Base-by-base conservation (phyloP, 2,113 vertebrate species). In the Myocastor coypus region DNA sequence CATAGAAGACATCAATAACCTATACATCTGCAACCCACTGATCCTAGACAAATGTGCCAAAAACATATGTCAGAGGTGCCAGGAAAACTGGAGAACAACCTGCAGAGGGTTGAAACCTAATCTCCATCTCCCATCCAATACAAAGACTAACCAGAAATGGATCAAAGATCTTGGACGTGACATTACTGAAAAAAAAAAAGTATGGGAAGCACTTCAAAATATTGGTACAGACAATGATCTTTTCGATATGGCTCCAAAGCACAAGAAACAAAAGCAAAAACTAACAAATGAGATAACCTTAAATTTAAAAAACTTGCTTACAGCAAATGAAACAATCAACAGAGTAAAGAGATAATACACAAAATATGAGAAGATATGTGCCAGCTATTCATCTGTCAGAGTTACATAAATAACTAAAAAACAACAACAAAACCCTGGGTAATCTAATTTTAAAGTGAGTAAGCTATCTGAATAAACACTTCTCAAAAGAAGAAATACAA, bases 1-100 rank as follows among this genome's bases (percentile, higher is more conserved):
- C 20, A 64, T 66, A 94, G 82, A 95, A 84, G 68, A n/a, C 24
- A 87, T 68, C 30, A 37, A 77, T 66, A 94, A 75, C 19, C 37
- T 19, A 75, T 5, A 8, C 37, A 59, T 22, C 52, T 40, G 59
- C 40, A 34, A 42, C 30, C 19, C 28, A 66, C 40, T 24, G 63
- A 68, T 85, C 68, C 30, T 75, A 19, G 55, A 88, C 69, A 88
- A 34, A 59, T 28, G 68, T 75, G 37, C 28, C 69, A 80, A 50
- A 80, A 80, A 80, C 0, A 88, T 75, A 16, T n/a, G 40, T 2
- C 28, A 24, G 19, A 86, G 42, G 86, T 75, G 28, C 69, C 30
- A 17, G 50, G 52, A 42, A 88, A 88, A 42, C 69, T 42, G 55
- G 69, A 61, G 19, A 61, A 26, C 12, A 10, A 88, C 68, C 20